Conservation (phyloP, 2,888 invertebrate species). For the Bembecia ichneumoniformis region DNA sequence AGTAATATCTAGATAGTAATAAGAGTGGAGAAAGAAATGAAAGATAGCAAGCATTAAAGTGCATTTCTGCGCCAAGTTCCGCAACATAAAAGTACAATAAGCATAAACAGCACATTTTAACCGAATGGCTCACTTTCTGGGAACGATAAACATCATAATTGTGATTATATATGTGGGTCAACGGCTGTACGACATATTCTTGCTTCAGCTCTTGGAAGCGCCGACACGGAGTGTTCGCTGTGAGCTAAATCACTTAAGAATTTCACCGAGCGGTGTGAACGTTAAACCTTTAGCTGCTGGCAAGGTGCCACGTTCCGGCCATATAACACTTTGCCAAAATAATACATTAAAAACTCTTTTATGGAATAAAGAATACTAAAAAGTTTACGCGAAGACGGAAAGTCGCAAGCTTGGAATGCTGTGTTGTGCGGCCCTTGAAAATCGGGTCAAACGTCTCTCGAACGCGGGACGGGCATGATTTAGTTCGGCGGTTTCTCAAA, state of each 20-base stretch:
- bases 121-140: conserved; percentile 36
- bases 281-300: conserved; percentile 62
- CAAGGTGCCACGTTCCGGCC: conserved; percentile 39
- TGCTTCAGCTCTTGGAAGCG: conserved; percentile 55
- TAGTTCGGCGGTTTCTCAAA: conserved; percentile 53
- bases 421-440: conserved; percentile 34
- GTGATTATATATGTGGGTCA: conserved; percentile 57
- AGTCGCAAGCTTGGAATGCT: conserved; percentile 21
- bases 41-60: conserved; percentile 8
- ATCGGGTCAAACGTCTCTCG: conserved; percentile 48
- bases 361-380: conserved; percentile 43
- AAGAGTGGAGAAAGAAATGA: conserved; percentile 10
- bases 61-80: conserved; percentile 18
- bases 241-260: conserved; percentile 63
- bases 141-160: conserved; percentile 45
- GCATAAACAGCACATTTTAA: conserved; percentile 25
- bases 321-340: conserved; percentile 60
- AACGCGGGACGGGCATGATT: conserved; percentile 41
- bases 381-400: conserved; percentile 29
- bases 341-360: conserved; percentile 62
- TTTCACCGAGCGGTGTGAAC: conserved; percentile 41
- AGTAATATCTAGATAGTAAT: too few relatives aligned
- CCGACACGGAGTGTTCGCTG: conserved; percentile 35
- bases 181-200: conserved; percentile 54
- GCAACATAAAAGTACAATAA: conserved; percentile 18